Evolutionary conservation across 1,140 invertebrate species (phyloP).

Genomic region (Glossosoma conforme): DNA sequence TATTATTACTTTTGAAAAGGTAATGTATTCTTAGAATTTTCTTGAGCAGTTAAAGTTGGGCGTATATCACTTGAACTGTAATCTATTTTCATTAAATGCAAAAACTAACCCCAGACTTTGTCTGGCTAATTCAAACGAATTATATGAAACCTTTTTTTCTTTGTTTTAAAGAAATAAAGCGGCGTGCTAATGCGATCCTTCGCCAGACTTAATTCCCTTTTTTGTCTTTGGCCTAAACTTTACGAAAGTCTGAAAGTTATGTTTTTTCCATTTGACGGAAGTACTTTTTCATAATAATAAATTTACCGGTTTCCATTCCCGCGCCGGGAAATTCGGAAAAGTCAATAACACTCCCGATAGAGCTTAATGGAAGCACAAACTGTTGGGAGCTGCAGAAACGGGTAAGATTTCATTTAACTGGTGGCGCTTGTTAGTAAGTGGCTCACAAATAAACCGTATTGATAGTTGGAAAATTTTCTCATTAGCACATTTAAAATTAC

Average conservation of each 20-base stretch:
- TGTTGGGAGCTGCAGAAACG: slow-evolving; percentile 4
- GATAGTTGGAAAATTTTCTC: slow-evolving; percentile 20
- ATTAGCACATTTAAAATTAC: slow-evolving; percentile 22
- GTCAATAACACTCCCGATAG: neutral
- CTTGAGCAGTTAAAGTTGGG: no score
- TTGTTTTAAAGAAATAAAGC: no score
- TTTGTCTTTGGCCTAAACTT: neutral
- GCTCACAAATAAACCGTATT: slow-evolving; percentile 22
- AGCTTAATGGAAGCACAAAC: slow-evolving; percentile 10
- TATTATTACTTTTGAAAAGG: no score
- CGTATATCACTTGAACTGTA: no score
- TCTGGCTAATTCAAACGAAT: no score
- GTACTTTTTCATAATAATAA: neutral
- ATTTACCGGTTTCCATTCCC: neutral
- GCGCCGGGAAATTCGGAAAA: slow-evolving; percentile 5
- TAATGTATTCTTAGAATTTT: no score
- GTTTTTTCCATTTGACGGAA: neutral
- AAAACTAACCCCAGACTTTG: no score
- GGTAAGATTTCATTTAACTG: slow-evolving; percentile 11
- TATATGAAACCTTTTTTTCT: no score
- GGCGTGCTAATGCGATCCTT: no score
- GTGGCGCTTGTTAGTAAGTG: slow-evolving; percentile 10
- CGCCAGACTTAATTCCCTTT: neutral
- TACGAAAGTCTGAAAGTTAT: neutral
- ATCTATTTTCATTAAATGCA: no score